Evolutionary conservation across 2,113 vertebrate species (phyloP), one percentile per base, ranked within the genome.

Genomic region (Rhynchopsitta pachyrhyncha): DNA sequence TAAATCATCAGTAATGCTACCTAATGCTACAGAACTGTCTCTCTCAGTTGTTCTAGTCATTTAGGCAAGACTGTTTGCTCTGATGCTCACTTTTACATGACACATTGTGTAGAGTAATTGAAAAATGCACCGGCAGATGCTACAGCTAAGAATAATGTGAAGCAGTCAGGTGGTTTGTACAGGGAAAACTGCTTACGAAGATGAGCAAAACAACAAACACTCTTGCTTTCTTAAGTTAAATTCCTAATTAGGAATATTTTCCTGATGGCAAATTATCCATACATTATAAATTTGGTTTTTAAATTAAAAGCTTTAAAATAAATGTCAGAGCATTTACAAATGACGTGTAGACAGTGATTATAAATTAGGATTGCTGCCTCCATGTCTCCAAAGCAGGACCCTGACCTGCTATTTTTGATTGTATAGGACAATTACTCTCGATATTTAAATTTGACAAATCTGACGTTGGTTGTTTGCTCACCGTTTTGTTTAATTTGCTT

Each of bases 71-170:
- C 63, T 91, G 70, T 86, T 92, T 80, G 82, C 71, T 71, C 74
- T 76, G 88, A 86, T 90, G 92, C 68, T 94, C 88, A 67, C 55
- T 95, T 88, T 89, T 46, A 83, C 88, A 47, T 29, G 49, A 55
- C 63, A 87, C 13, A 50, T 92, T 88, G 52, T 60, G 33, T 67
- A 70, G 39, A 87, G 79, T 90, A 89, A 87, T 60, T 82, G 64
- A 74, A 91, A 93, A 93, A 82, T 76, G 5, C 57, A 44, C 77
- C 90, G 68, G 64, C 73, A 93, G 52, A 77, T 87, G 60, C 84
- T 91, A 17, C 23, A 85, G 69, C 57, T 91, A 49, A 94, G 80
- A 87, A 76, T 79, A 71, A 46, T 1, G 1, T n/a, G 31, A 88
- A 91, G 49, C 69, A 52, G 37, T 83, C 68, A 92, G 77, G 81